These are phyloP conservation scores for Elymnias hypermnestra DNA, from an alignment of 1,140 invertebrate species.

Conservation along the genomic window DNA sequence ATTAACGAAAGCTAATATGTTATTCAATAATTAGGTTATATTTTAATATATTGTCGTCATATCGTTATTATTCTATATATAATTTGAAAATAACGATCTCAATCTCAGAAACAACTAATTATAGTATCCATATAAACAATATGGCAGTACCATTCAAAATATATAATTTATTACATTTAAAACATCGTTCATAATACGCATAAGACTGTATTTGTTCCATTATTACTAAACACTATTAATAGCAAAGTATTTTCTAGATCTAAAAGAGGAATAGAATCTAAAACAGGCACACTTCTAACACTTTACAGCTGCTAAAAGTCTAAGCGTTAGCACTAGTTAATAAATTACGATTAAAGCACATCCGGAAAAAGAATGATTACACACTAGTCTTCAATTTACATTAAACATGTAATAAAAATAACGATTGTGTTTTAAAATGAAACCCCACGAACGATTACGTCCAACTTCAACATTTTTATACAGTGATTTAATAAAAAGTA, in stretches of 20 bases:
- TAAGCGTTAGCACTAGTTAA: constrained; percentile 25
- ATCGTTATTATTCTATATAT: no score
- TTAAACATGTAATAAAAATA: no score
- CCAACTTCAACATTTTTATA: no score
- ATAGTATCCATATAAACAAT: background rate
- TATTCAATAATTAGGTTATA: no score
- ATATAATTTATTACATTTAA: constrained; percentile 7
- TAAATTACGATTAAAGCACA: constrained; percentile 13
- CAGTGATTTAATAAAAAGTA: no score
- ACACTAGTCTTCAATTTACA: no score
- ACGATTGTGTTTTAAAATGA: no score
- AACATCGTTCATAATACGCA: constrained; percentile 28
- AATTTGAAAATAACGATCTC: no score
- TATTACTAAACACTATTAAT: constrained; percentile 7
- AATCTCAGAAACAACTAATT: no score
- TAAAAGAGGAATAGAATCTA: constrained; percentile 31
- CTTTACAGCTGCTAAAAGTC: constrained; percentile 49
- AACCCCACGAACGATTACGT: no score
- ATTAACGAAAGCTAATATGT: no score
- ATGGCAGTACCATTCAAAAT: constrained; percentile 13
- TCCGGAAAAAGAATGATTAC: constrained; percentile 3
- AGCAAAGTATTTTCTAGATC: constrained; percentile 21
- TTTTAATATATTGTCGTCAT: no score
- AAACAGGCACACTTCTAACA: constrained; percentile 55
- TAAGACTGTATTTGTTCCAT: constrained; percentile 24